Base-by-base conservation (phyloP, 2,797 vertebrate species). In the Vespertilio murinus region DNA sequence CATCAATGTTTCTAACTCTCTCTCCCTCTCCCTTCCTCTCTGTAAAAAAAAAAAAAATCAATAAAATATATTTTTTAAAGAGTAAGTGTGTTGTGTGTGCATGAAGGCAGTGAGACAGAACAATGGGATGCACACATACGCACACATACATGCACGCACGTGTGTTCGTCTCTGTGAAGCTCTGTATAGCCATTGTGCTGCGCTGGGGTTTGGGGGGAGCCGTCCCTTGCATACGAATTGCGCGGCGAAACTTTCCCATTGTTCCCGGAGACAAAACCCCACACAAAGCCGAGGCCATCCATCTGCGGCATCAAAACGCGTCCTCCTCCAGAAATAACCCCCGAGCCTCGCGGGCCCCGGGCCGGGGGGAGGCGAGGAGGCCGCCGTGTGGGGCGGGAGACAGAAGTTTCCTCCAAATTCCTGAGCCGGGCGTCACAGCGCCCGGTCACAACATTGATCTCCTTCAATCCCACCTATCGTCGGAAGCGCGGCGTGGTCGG, bases 371-470 rank as follows among this genome's bases (percentile, higher is more conserved):
- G 93, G 89, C 11, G 5, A 40, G 45, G 42, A 81, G 91, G 90
- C 96, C 80, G 79, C 95, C 96, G 86, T 94, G 90, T 93, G 88
- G 96, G 96, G 97, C 95, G 97, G 97, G 97, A 97, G 93, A 97
- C 96, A 97, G 98, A 97, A 96, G 97, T 98, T 97, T 96, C 96
- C 96, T 88, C 95, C 96, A 96, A 98, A 97, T 97, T 98, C 98
- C 98, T 98, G 98, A 98, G 97, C 96, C 97, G 98, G 97, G 97
- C 95, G 98, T 96, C 98, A 97, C 96, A 97, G 96, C 96, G 95
- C 96, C 52, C 88, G 97, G 97, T 98, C 97, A 97, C 97, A 97
- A 98, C 97, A 98, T 97, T 97, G 98, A 98, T 98, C 97, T 98
- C 97, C 97, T 96, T 98, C 97, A 97, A 94, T 97, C 97, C 96